Evolutionary conservation across 2,113 vertebrate genomes (phyloP).

Genomic region (Apodemus speciosus): DNA sequence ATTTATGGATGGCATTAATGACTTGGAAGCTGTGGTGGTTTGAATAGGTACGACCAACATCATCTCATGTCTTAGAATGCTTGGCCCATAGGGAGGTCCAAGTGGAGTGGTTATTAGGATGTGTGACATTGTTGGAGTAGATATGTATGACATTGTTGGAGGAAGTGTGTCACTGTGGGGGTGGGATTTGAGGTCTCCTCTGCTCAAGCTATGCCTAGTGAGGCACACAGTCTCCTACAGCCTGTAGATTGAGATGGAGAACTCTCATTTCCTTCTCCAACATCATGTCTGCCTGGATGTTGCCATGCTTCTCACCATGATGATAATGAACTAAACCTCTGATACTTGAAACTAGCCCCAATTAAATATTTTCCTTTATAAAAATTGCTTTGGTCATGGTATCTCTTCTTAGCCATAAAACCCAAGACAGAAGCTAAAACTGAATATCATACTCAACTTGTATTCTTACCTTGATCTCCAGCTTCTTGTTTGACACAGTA

Average conservation of each 20-base stretch:
- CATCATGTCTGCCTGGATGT: background rate
- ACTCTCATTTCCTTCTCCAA: background rate
- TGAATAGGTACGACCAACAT: background rate
- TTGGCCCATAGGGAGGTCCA: background rate
- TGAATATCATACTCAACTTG: conserved; percentile 19
- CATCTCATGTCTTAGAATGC: background rate
- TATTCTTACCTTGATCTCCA: conserved; percentile 16
- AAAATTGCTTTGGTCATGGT: background rate
- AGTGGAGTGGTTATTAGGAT: background rate
- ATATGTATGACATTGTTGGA: background rate
- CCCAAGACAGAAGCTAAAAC: background rate
- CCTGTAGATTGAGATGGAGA: background rate
- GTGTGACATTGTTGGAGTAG: background rate
- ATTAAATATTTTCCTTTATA: background rate
- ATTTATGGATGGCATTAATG: background rate
- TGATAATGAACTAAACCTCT: background rate
- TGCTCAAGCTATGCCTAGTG: background rate
- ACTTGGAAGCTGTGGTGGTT: background rate
- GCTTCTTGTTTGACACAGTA: background rate
- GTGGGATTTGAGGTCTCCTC: background rate
- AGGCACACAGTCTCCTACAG: background rate
- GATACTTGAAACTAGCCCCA: background rate
- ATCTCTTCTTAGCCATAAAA: background rate
- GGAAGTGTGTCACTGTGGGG: background rate
- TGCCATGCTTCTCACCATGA: background rate